Evolutionary conservation across 1,140 invertebrate genomes (phyloP), one percentile per base, ranked within the genome.

Genomic region (Heliconius himera): DNA sequence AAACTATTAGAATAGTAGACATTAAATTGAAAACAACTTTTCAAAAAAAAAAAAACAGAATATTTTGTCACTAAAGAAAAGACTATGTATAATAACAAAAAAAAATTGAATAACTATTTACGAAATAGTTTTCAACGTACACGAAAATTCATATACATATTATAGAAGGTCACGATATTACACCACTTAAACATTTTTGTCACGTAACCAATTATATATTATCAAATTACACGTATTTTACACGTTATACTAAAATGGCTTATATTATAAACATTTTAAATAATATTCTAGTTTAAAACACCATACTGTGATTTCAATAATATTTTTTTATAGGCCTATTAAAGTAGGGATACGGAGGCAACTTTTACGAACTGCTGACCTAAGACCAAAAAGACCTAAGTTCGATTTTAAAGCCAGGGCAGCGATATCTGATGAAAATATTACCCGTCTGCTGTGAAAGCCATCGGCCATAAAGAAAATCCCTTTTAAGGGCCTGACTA

Each of bases 391-490:
- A 76, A 76, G 26, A 22, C 29, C 60, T 36, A 49, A 76, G 74
- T 76, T 76, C 74, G 70, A 38, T 75, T 77, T 80, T 80, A 73
- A 77, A 38, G 74, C 77, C 54, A 22, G 54, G 54, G 60, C 75
- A 79, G 36, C 77, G 73, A 79, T 66, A 76, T 77, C 33, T 71
- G 38, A 73, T 73, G 51, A 54, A 74, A 77, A 74, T 77, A 74
- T 77, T 70, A 77, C 56, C 60, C 33, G 33, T 70, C 60, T 22
- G 36, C 46, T 66, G 66, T 60, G 49, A 76, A 70, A 49, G 41
- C 76, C 72, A 74, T 81, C 72, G 76, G 38, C 74, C 76, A 46
- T 73, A 73, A 77, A 82, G 66, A 74, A 84, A 76, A 77, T 82
- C 74, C 33, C 38, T 81, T 79, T 76, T 78, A 78, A 76, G 74